Evolutionary conservation across 2,888 invertebrate species (phyloP).

Genomic region (Agriopis aurantiaria): DNA sequence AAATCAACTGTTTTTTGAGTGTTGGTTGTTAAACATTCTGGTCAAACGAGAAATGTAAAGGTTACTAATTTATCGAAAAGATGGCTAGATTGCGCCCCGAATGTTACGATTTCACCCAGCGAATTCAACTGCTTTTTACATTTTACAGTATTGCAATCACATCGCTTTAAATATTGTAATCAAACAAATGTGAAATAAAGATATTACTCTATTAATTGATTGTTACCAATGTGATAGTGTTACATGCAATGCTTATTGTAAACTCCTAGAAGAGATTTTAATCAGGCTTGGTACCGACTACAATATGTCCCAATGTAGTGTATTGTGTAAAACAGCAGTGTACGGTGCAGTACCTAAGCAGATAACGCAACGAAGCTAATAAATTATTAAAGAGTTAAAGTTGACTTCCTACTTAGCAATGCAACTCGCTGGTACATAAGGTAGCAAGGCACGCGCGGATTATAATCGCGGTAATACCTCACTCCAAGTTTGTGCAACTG

Average conservation of each 20-base stretch:
- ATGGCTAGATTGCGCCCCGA: slow-evolving; percentile 62
- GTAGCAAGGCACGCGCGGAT: slow-evolving; percentile 77
- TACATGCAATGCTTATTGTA: too few species aligned
- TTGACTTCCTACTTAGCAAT: slow-evolving; percentile 65
- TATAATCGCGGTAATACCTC: slow-evolving; percentile 75
- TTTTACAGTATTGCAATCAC: background rate
- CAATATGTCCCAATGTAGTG: too few species aligned
- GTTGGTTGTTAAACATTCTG: background rate
- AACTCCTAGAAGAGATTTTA: background rate
- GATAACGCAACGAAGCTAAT: slow-evolving; percentile 44
- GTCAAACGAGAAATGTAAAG: background rate
- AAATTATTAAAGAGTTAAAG: slow-evolving; percentile 76
- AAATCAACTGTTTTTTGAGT: background rate
- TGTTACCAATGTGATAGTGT: background rate
- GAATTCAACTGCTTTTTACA: background rate
- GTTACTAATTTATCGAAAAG: background rate
- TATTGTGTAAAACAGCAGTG: too few species aligned
- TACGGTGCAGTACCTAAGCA: background rate
- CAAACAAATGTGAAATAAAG: background rate
- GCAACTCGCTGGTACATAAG: slow-evolving; percentile 59
- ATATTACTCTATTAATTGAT: background rate
- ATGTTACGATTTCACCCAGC: slow-evolving; percentile 52
- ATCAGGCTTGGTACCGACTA: background rate
- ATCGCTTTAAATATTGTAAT: background rate
- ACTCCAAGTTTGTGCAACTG: slow-evolving; percentile 76